Evolutionary conservation across 2,797 vertebrate species (phyloP), one percentile per base, ranked within the genome.

Genomic region (Characodon lateralis): DNA sequence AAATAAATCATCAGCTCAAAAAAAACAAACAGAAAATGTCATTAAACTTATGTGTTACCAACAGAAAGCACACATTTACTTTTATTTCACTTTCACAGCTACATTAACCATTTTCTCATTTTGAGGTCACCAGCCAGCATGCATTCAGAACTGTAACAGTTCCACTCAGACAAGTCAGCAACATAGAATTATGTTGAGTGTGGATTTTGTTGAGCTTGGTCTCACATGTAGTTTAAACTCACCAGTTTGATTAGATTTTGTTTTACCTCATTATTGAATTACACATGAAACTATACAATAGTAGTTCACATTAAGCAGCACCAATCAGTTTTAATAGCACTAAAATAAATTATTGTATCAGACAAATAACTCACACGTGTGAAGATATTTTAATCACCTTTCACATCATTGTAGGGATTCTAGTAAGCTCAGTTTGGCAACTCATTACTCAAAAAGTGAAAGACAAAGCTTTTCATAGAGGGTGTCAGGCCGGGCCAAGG

Each of bases 81-180:
- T 72, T 81, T 18, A 71, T 48, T 28, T 20, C 61, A 71, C n/a
- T 84, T 72, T 24, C 65, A 63, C 48, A 22, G 10, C 46, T 48
- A 48, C 78, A 86, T 31, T 83, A 73, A 74, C 61, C 58, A 59
- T 76, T 76, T 77, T 59, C 48, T 55, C 71, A 84, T 35, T 80
- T 82, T 71, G 70, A 50, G 89, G 89, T 92, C 91, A 91, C 85
- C 86, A 82, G 78, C 18, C 71, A 88, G 85, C 56, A 83, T 66
- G 77, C 83, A 72, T 89, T 86, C 31, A 35, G 55, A 77, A 82
- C 76, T 79, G 84, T 81, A 86, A 87, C 87, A 82, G 76, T 73
- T 80, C 73, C 43, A 56, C 41, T 24, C 81, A 83, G 86, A 90
- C 83, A 86, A 81, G 56, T 84, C 83, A 85, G 85, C 79, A 77